Conservation (phyloP, 1,140 invertebrate genomes). For the Neomicropteryx cornuta region DNA sequence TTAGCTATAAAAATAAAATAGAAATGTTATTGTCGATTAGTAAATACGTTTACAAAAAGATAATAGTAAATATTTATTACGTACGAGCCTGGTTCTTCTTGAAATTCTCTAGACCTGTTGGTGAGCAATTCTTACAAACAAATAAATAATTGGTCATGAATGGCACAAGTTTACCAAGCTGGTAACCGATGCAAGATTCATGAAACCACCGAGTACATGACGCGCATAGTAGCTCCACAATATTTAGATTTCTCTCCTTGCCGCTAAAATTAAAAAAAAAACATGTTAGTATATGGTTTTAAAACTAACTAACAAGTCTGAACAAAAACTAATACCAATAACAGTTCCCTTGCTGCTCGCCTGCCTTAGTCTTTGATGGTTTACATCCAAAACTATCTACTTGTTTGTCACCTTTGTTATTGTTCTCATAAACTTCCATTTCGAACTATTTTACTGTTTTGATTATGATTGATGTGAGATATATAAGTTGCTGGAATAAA, state of each 20-base stretch:
- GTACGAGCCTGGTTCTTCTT: conserved; percentile 87
- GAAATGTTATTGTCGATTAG: neutral
- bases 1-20: neutral
- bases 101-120: conserved; percentile 79
- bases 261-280: conserved; percentile 50
- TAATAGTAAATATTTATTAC: conserved; percentile 21
- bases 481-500: too few relatives aligned
- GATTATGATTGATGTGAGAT: too few relatives aligned
- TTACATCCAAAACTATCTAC: too few relatives aligned
- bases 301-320: conserved; percentile 4
- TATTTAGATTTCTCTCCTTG: conserved; percentile 83
- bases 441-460: too few relatives aligned
- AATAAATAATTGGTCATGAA: conserved; percentile 97
- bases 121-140: conserved; percentile 90
- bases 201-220: conserved; percentile 88
- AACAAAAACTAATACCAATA: conserved; percentile 14
- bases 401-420: too few relatives aligned
- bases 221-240: conserved; percentile 82
- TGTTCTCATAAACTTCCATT: too few relatives aligned
- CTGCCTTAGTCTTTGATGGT: too few relatives aligned
- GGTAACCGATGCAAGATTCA: conserved; percentile 83
- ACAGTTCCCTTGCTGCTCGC: conserved; percentile 14
- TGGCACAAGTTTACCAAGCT: conserved; percentile 82
- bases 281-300: conserved; percentile 4
- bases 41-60: neutral